Evolutionary conservation across 2,888 invertebrate genomes (phyloP), one percentile per base, ranked within the genome.

Genomic region (Entomobrya proxima): DNA sequence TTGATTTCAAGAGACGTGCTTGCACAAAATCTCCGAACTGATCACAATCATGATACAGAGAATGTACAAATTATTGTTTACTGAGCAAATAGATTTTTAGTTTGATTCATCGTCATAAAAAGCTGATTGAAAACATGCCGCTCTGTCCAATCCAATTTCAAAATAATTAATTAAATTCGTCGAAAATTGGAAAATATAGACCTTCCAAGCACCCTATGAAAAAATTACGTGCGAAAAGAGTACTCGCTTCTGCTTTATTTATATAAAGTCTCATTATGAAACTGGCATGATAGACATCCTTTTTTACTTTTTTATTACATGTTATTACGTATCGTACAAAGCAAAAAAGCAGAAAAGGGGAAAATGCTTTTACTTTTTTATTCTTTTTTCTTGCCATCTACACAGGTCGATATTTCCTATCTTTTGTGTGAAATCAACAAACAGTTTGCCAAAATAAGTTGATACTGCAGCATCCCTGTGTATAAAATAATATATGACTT

Each of bases 381-480:
- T 27, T 9, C 9, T 1, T 35, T 44, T 24, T 44, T 55, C 9
- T n/a, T 55, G 3, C 55, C 72, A 74, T 32, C n/a, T 7, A 24
- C 44, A 50, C 32, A 32, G 72, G 50, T 74, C 72, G 72, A 74
- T 74, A 74, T 74, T 44, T 47, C 72, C 50, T 11, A 74, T 74
- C 44, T 74, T 50, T 74, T 50, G 47, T 74, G n/a, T 47, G 47
- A 74, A 50, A 50, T 74, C 47, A 74, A 74, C 72, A 74, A 74
- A 74, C 72, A 74, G n/a, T 74, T 74, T 47, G 72, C 30, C 72
- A 24, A 74, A 74, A 74, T 74, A 74, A 74, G 50, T 18, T 32
- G 50, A 50, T 74, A 74, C 72, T 74, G 50, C 32, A 74, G 72
- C 30, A 47, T 50, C 72, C 50, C 13, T 44, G n/a, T 40, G 7